These are phyloP conservation scores for Enoplosus armatus DNA, from an alignment of 2,797 vertebrate genomes.

Conservation along the genomic window DNA sequence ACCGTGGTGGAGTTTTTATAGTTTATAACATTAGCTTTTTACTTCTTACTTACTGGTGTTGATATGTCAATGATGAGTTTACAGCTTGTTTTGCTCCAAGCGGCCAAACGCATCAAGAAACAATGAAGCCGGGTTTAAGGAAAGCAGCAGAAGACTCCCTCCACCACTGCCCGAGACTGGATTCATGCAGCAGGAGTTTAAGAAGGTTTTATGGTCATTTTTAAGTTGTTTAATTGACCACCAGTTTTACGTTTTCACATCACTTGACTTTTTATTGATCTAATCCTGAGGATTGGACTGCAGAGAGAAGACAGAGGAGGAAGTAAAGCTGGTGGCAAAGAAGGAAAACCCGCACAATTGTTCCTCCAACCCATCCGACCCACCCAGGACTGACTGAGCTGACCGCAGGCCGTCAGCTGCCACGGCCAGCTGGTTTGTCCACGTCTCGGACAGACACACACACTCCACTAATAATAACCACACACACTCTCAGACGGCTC, in stretches of 20 bases:
- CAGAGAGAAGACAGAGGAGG: neutral
- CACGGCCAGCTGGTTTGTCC: constrained; percentile 64
- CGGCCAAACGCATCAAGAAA: too few species aligned
- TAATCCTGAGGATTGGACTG: neutral
- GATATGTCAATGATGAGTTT: too few species aligned
- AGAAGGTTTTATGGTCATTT: too few species aligned
- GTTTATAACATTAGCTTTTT: too few species aligned
- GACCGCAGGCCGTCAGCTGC: constrained; percentile 64
- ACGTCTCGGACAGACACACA: constrained; percentile 62
- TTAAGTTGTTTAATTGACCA: too few species aligned
- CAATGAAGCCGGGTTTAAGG: too few species aligned
- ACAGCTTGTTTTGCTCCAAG: too few species aligned
- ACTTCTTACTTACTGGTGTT: too few species aligned
- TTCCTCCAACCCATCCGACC: neutral
- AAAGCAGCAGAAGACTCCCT: too few species aligned
- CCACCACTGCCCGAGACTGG: too few species aligned
- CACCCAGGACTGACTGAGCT: neutral
- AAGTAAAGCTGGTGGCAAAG: neutral
- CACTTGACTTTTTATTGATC: neutral
- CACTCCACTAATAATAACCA: constrained; percentile 66
- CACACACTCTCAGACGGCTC: constrained; percentile 1
- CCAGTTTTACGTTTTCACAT: neutral
- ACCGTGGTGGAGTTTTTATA: too few species aligned
- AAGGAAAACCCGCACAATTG: neutral
- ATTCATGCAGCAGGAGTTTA: too few species aligned